Percentiles rank a stretch among this genome's conserved stretches.
Evolutionary conservation across 2,888 invertebrate species (phyloP).

Genomic region (Byasa hedistus): DNA sequence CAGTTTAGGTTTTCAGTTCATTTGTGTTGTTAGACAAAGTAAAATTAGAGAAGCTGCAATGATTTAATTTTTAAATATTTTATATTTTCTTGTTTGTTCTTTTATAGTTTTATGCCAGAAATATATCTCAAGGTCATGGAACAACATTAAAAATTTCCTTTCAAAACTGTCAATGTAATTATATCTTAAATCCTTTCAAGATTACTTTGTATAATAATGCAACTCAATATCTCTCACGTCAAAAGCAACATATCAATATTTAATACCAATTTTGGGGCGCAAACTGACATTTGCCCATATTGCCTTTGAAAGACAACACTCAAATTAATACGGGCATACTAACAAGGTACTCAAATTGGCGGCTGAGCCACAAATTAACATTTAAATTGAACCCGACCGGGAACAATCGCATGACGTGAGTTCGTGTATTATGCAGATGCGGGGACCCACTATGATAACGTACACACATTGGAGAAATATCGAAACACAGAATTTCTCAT

Average conservation of each 20-base stretch:
- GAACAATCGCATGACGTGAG: conserved; percentile 43
- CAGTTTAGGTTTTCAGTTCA: neutral
- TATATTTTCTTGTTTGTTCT: no score
- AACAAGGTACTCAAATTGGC: conserved; percentile 37
- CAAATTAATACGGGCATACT: conserved; percentile 37
- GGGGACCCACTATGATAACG: conserved; percentile 27
- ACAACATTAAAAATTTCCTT: no score
- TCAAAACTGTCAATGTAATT: no score
- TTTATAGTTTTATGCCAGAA: no score
- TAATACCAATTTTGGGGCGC: neutral
- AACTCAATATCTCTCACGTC: neutral
- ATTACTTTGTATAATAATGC: neutral
- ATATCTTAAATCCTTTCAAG: no score
- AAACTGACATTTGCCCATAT: conserved; percentile 23
- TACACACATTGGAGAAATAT: conserved; percentile 30
- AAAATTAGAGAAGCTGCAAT: no score
- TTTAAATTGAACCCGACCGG: conserved; percentile 47
- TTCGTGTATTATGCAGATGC: conserved; percentile 41
- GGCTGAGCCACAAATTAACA: conserved; percentile 45
- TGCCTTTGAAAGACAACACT: conserved; percentile 26
- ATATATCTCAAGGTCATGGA: no score
- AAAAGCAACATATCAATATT: neutral
- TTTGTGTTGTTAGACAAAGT: neutral
- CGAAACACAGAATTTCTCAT: conserved; percentile 4
- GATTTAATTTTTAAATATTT: no score